These are phyloP conservation scores for Lepidochrysops patricia DNA, from an alignment of 2,888 invertebrate genomes.

Conservation along the genomic window DNA sequence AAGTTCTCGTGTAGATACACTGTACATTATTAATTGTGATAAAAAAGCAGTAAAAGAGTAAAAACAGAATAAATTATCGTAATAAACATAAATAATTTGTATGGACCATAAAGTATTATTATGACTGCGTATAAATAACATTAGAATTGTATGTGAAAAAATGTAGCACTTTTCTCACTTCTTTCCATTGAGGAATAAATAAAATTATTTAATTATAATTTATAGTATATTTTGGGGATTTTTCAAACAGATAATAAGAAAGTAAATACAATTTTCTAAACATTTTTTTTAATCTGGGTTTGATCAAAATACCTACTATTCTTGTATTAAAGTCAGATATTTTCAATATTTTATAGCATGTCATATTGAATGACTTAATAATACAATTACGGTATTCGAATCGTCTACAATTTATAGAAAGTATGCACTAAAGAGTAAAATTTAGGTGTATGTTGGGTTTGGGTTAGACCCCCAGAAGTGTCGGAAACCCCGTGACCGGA, in stretches of 20 bases:
- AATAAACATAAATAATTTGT: background rate
- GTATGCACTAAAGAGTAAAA: background rate
- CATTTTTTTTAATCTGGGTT: background rate
- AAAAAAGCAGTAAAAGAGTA: background rate
- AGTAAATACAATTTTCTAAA: background rate
- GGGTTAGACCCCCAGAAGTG: constrained; percentile 20
- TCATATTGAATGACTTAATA: background rate
- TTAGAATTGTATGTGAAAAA: background rate
- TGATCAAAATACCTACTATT: background rate
- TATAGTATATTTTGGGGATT: background rate
- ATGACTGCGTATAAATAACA: background rate
- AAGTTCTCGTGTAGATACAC: too few species aligned
- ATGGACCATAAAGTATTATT: background rate
- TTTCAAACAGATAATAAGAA: background rate
- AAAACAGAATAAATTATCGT: background rate
- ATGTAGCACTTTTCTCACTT: background rate
- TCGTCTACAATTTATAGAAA: background rate
- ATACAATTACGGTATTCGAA: background rate
- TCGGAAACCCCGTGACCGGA: constrained; percentile 43
- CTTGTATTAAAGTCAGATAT: background rate
- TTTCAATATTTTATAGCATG: background rate
- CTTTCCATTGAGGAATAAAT: background rate
- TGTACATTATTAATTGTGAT: background rate
- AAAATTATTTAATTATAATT: background rate
- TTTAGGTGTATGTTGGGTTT: background rate